A percentile compares a stretch with the other conserved stretches of the same genome.
Conservation (phyloP, 2,888 invertebrate species). For the Cosmia trapezina region DNA sequence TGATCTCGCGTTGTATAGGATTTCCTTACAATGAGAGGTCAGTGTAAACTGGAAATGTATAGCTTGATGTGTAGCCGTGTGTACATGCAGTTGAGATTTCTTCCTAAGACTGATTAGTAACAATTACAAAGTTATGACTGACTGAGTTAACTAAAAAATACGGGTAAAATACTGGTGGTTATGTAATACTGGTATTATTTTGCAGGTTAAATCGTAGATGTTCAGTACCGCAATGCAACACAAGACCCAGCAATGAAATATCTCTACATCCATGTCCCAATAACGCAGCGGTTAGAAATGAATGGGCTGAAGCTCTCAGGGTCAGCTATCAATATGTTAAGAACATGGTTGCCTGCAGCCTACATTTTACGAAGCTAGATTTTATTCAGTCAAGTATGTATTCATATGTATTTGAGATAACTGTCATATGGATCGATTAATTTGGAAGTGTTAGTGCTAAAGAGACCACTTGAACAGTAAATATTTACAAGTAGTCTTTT, state of each 20-base stretch:
- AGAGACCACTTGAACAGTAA: too few relatives aligned
- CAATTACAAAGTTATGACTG: not conserved
- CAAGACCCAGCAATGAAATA: constrained; percentile 46
- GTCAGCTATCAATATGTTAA: constrained; percentile 55
- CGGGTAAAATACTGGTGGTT: too few relatives aligned
- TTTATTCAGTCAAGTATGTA: constrained; percentile 59
- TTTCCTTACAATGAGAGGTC: too few relatives aligned
- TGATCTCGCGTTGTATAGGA: too few relatives aligned
- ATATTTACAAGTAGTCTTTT: not conserved
- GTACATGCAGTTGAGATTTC: too few relatives aligned
- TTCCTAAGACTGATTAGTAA: not conserved
- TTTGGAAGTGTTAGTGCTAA: not conserved
- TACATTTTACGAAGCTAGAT: constrained; percentile 57
- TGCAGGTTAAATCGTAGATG: constrained; percentile 56
- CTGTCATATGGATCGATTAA: not conserved
- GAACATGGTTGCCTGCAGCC: constrained; percentile 61
- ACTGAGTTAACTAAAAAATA: not conserved
- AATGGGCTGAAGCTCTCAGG: constrained; percentile 62
- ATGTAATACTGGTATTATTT: constrained; percentile 10
- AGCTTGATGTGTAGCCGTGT: too few relatives aligned
- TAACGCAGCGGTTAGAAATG: constrained; percentile 54
- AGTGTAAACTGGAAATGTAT: too few relatives aligned
- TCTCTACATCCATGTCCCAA: constrained; percentile 59
- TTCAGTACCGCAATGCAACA: constrained; percentile 59
- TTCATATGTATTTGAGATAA: not conserved